Conservation (phyloP, 2,797 vertebrate species). For the Microctenopoma lineatum region DNA sequence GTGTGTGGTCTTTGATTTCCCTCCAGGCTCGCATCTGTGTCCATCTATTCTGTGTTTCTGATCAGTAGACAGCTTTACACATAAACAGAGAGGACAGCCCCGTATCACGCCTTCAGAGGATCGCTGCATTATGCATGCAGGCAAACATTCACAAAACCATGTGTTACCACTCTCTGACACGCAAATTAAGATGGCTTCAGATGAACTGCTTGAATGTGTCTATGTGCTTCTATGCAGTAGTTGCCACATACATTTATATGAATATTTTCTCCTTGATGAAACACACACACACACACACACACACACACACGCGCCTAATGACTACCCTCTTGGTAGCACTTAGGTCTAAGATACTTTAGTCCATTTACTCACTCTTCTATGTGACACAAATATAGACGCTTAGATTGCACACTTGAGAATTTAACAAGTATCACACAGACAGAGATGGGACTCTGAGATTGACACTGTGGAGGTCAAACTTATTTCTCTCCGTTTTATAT, state of each 20-base stretch:
- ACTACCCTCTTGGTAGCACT: slow-evolving; percentile 13
- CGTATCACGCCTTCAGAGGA: slow-evolving; percentile 66
- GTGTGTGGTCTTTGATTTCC: slow-evolving; percentile 79
- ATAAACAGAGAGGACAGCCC: slow-evolving; percentile 70
- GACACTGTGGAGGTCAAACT: slow-evolving; percentile 40
- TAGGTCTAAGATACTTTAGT: slow-evolving; percentile 32
- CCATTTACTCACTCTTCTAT: slow-evolving; percentile 26
- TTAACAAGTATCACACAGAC: slow-evolving; percentile 21
- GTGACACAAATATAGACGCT: slow-evolving; percentile 31
- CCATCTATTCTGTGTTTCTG: slow-evolving; percentile 61
- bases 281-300: slow-evolving; percentile 6
- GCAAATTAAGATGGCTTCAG: slow-evolving; percentile 38
- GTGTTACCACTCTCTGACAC: slow-evolving; percentile 17
- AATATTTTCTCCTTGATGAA: neutral
- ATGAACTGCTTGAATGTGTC: slow-evolving; percentile 12
- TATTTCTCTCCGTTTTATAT: slow-evolving; percentile 21
- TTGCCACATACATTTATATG: slow-evolving; percentile 31
- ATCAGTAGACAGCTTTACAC: slow-evolving; percentile 72
- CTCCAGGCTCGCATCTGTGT: slow-evolving; percentile 64
- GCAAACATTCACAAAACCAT: slow-evolving; percentile 15
- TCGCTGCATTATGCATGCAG: slow-evolving; percentile 67
- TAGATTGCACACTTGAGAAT: slow-evolving; percentile 12
- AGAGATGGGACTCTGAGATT: slow-evolving; percentile 23
- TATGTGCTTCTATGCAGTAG: slow-evolving; percentile 10
- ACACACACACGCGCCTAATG: slow-evolving; percentile 7